These are phyloP conservation scores for Lepidochrysops patricia DNA, from an alignment of 2,888 invertebrate genomes.

Conservation along the genomic window DNA sequence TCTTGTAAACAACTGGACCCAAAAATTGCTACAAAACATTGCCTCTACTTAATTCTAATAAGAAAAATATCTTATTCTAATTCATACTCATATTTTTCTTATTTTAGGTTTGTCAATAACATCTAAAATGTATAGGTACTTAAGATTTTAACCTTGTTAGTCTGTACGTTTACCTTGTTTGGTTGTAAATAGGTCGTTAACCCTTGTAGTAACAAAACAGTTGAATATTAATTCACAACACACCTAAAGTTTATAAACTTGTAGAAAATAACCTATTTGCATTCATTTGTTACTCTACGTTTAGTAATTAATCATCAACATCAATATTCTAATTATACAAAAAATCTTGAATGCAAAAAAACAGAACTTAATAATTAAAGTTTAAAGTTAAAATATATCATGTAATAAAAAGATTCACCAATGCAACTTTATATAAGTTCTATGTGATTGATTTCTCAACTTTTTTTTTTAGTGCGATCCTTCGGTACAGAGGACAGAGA, in stretches of 20 bases:
- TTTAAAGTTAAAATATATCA: no score
- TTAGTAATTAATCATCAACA: no score
- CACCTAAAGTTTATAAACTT: not conserved
- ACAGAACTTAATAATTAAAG: no score
- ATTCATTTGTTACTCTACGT: no score
- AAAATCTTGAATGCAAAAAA: no score
- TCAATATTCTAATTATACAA: no score
- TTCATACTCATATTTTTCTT: not conserved
- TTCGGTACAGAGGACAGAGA: slow-evolving; percentile 99
- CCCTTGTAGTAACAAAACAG: not conserved
- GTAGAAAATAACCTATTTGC: no score
- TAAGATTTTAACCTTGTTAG: not conserved
- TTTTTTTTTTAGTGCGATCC: slow-evolving; percentile 88
- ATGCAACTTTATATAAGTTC: no score
- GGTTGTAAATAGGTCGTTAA: slow-evolving; percentile 2
- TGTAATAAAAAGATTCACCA: no score
- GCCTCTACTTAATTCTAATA: not conserved
- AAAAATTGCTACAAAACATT: not conserved
- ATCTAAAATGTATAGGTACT: not conserved
- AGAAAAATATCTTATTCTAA: not conserved
- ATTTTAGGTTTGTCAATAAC: not conserved
- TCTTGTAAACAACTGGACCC: slow-evolving; percentile 10
- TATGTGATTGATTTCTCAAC: no score
- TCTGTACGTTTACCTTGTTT: not conserved
- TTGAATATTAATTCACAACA: not conserved